A percentile compares a stretch with the other conserved stretches of the same genome.
phyloP scores from a whole-genome alignment of 2,113 vertebrate species.

The Lampris incognitus region DNA sequence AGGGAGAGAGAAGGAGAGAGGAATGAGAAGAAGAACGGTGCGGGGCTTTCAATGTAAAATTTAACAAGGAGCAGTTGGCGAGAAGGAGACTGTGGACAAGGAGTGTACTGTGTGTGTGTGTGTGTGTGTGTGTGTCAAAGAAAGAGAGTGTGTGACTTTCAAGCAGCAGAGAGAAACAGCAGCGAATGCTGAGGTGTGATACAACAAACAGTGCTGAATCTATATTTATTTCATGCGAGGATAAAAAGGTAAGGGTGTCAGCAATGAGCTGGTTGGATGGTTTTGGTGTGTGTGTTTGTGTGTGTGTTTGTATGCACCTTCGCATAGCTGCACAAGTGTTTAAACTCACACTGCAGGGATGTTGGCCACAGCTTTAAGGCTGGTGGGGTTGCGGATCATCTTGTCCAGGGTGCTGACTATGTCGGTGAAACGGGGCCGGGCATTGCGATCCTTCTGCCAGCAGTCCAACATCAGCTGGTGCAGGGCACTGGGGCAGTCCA shows the following conservation, averaged over 20 bases:
- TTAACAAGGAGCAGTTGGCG: constrained; percentile 32
- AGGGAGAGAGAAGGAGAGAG: neutral
- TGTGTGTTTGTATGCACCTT: neutral
- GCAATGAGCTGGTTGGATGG: neutral
- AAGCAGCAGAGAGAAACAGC: neutral
- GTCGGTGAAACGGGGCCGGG: constrained; percentile 94
- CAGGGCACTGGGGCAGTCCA: constrained; percentile 96
- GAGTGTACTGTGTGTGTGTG: constrained; percentile 5
- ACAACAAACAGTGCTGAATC: constrained; percentile 56
- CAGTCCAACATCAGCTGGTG: constrained; percentile 99
- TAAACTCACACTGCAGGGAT: constrained; percentile 95
- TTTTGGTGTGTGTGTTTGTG: neutral
- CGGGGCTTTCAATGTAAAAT: constrained; percentile 52
- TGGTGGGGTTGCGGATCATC: constrained; percentile 98
- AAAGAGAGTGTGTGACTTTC: neutral
- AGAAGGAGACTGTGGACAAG: constrained; percentile 5
- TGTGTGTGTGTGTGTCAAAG: neutral
- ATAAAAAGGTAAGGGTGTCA: neutral
- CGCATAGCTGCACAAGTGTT: neutral
- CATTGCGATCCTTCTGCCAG: constrained; percentile 99
- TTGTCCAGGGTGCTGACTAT: constrained; percentile 98
- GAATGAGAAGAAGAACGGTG: constrained; percentile 7
- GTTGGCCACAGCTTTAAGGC: constrained; percentile 97
- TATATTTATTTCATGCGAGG: constrained; percentile 56
- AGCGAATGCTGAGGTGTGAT: constrained; percentile 56